Evolutionary conservation across 1,140 invertebrate species (phyloP).

Genomic region (Drosophila neocordata): DNA sequence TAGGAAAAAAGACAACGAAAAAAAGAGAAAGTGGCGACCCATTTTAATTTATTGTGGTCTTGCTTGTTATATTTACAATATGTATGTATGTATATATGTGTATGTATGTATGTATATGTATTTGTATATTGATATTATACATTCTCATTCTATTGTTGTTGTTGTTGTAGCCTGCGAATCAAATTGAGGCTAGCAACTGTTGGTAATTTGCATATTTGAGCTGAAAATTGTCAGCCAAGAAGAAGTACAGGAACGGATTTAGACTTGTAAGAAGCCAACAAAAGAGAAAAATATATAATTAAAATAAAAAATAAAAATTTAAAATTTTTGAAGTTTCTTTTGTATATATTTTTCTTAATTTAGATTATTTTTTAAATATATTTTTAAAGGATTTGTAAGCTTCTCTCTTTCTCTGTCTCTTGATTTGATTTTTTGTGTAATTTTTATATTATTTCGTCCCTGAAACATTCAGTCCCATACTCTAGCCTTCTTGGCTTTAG

Average conservation of each 20-base stretch:
- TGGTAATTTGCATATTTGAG: constrained; percentile 60
- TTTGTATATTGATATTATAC: constrained; percentile 8
- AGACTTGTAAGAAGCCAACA: too few species aligned
- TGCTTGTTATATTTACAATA: constrained; percentile 1
- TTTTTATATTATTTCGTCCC: background rate
- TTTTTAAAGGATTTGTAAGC: too few species aligned
- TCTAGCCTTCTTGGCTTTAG: background rate
- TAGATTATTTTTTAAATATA: too few species aligned
- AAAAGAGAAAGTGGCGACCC: constrained; percentile 3
- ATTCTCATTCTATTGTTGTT: constrained; percentile 29
- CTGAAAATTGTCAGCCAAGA: constrained; percentile 48
- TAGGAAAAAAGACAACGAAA: background rate
- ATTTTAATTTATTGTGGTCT: constrained; percentile 5
- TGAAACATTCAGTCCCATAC: background rate
- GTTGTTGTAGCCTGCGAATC: constrained; percentile 44
- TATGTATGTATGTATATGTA: background rate
- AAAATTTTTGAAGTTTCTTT: too few species aligned
- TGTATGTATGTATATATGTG: background rate
- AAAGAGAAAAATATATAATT: too few species aligned
- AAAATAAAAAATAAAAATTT: too few species aligned
- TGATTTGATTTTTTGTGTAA: too few species aligned
- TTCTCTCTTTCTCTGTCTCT: too few species aligned
- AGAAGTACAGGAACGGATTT: background rate
- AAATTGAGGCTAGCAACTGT: constrained; percentile 61
- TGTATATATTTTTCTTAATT: too few species aligned